phyloP scores from a whole-genome alignment of 2,888 invertebrate genomes.

The Platycheirus rosarum region DNA sequence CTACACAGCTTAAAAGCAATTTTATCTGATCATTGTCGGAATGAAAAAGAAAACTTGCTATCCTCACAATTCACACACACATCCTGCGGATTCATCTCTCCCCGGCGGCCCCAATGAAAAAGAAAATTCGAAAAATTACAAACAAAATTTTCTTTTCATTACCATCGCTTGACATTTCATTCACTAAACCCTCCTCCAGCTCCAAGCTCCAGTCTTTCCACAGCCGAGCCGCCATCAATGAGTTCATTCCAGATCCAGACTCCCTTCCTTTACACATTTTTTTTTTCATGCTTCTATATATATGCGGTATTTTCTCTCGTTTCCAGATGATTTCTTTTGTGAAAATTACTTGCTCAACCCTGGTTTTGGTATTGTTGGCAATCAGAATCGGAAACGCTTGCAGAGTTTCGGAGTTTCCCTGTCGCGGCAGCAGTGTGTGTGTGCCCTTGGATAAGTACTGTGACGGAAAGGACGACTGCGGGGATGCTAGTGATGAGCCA shows the following conservation, averaged over 20 bases:
- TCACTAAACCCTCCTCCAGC: slow-evolving; percentile 33
- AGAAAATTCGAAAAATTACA: slow-evolving; percentile 49
- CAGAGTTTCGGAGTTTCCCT: slow-evolving; percentile 90
- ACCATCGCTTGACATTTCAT: slow-evolving; percentile 64
- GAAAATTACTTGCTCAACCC: slow-evolving; percentile 81
- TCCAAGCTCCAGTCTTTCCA: no score
- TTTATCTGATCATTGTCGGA: slow-evolving; percentile 53
- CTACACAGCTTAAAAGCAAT: slow-evolving; percentile 42
- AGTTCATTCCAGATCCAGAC: slow-evolving; percentile 4
- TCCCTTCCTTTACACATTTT: neutral
- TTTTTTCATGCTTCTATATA: neutral
- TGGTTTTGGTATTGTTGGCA: slow-evolving; percentile 79
- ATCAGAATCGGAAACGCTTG: slow-evolving; percentile 84
- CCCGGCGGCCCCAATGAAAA: neutral
- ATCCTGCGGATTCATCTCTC: slow-evolving; percentile 2
- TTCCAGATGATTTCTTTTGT: slow-evolving; percentile 78
- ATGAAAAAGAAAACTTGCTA: slow-evolving; percentile 21
- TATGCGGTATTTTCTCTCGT: slow-evolving; percentile 46
- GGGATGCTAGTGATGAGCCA: slow-evolving; percentile 93
- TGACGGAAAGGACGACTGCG: slow-evolving; percentile 92
- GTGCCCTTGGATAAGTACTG: slow-evolving; percentile 93
- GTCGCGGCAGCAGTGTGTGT: slow-evolving; percentile 88
- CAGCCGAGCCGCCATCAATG: slow-evolving; percentile 14
- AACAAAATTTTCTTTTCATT: slow-evolving; percentile 68
- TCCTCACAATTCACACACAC: neutral